A percentile compares a stretch with the other conserved stretches of the same genome.
Evolutionary conservation across 2,888 invertebrate species (phyloP).

Genomic region (Caenorhabditis sulstoni): DNA sequence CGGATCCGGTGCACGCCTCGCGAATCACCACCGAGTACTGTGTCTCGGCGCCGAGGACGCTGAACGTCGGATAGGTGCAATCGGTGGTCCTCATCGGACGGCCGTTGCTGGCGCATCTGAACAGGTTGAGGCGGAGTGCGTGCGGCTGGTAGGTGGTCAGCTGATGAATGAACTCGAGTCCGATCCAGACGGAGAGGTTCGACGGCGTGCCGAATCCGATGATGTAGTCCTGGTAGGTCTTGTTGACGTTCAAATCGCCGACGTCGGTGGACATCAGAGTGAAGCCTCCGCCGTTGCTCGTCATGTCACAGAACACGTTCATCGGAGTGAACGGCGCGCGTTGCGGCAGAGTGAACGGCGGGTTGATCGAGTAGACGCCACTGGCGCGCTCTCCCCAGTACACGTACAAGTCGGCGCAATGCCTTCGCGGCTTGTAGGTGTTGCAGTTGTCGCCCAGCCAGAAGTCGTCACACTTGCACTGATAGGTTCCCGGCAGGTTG

Average conservation of each 20-base stretch:
- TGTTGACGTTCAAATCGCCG: conserved; percentile 48
- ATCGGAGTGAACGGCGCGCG: conserved; percentile 38
- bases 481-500: conserved; percentile 87
- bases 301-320: conserved; percentile 65
- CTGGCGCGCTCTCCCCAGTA: conserved; percentile 61
- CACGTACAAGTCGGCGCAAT: conserved; percentile 73
- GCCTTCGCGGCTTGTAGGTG: conserved; percentile 66
- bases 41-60: conserved; percentile 53
- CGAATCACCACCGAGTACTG: conserved; percentile 68
- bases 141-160: conserved; percentile 67
- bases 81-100: conserved; percentile 56
- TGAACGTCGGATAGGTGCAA: conserved; percentile 69
- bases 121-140: conserved; percentile 65
- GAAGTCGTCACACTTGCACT: conserved; percentile 81
- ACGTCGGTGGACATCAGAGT: conserved; percentile 67
- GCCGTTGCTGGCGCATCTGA: conserved; percentile 64
- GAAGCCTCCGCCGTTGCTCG: conserved; percentile 68
- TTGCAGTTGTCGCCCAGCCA: conserved; percentile 69
- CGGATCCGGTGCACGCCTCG: conserved; percentile 67
- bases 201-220: conserved; percentile 68
- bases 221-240: conserved; percentile 47
- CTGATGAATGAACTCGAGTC: conserved; percentile 68
- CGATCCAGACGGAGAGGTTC: conserved; percentile 64
- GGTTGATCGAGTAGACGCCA: conserved; percentile 65
- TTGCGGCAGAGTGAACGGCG: conserved; percentile 48